Evolutionary conservation across 1,140 invertebrate species (phyloP).

Genomic region (Bombyx mandarina): DNA sequence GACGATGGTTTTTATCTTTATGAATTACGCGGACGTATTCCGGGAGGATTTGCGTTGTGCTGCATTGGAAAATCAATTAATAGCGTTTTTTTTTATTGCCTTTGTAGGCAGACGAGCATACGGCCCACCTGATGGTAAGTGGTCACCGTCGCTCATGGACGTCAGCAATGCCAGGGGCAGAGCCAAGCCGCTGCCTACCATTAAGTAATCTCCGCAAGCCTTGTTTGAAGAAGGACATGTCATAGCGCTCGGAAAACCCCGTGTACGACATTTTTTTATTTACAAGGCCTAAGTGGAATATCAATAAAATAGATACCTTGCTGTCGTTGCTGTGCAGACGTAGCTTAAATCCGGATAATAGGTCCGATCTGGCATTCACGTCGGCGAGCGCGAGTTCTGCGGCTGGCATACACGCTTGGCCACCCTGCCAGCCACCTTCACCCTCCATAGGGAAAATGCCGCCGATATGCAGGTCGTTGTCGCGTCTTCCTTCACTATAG

Average conservation of each 20-base stretch:
- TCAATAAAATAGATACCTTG: conserved; percentile 79
- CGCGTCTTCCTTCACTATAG: conserved; percentile 42
- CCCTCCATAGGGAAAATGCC: conserved; percentile 97
- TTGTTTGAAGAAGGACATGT: no score
- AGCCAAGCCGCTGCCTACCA: no score
- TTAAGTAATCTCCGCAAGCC: no score
- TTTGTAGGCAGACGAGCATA: background rate
- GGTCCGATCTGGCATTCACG: conserved; percentile 91
- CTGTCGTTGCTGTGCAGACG: conserved; percentile 97
- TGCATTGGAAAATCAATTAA: background rate
- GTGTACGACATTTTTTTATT: background rate
- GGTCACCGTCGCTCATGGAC: no score
- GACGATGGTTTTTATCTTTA: conserved; percentile 34
- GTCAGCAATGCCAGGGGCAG: no score
- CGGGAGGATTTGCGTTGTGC: conserved; percentile 27
- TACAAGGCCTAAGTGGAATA: conserved; percentile 6
- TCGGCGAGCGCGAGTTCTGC: conserved; percentile 95
- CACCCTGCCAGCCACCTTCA: conserved; percentile 95
- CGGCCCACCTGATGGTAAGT: background rate
- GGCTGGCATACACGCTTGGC: conserved; percentile 95
- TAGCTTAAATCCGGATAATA: conserved; percentile 93
- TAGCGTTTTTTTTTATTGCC: background rate
- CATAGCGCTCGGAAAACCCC: background rate
- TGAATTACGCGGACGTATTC: conserved; percentile 35
- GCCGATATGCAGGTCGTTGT: conserved; percentile 90